A percentile compares a stretch with the other conserved stretches of the same genome.
Conservation (phyloP, 1,140 invertebrate species). For the Apis dorsata region DNA sequence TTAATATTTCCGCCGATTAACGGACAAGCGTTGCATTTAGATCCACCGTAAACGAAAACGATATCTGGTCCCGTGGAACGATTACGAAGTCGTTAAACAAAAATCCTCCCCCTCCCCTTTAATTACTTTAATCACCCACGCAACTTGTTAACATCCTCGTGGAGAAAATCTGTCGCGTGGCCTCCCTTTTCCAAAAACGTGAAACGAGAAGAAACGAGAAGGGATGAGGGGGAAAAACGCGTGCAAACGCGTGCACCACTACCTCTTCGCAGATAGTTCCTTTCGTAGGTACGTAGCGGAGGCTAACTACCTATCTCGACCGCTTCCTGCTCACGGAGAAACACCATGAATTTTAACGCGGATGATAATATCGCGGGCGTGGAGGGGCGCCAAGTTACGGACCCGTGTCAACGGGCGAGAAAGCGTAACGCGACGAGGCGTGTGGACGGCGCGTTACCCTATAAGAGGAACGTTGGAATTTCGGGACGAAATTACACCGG, state of each 20-base stretch:
- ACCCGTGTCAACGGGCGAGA: slow-evolving; percentile 38
- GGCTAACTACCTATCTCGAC: slow-evolving; percentile 1
- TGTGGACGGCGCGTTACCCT: background rate
- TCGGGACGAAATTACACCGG: slow-evolving; percentile 36
- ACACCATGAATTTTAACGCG: slow-evolving; percentile 52
- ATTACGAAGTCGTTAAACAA: background rate
- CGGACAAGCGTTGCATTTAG: background rate
- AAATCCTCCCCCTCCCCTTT: background rate
- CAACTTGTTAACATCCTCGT: background rate
- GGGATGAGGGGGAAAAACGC: background rate
- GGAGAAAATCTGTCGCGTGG: no score
- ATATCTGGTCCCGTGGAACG: background rate
- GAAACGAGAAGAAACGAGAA: no score
- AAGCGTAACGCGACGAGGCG: slow-evolving; percentile 31
- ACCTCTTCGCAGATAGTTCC: background rate
- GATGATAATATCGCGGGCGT: slow-evolving; percentile 33
- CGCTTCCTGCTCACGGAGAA: background rate
- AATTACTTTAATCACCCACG: no score
- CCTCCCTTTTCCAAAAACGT: no score
- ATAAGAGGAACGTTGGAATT: background rate
- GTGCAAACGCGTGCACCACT: background rate
- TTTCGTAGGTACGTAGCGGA: no score
- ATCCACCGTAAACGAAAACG: no score
- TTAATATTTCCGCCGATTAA: slow-evolving; percentile 39
- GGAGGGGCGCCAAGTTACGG: slow-evolving; percentile 11